Evolutionary conservation across 2,113 vertebrate species (phyloP).

Genomic region (Dolichallabes microphthalmus): DNA sequence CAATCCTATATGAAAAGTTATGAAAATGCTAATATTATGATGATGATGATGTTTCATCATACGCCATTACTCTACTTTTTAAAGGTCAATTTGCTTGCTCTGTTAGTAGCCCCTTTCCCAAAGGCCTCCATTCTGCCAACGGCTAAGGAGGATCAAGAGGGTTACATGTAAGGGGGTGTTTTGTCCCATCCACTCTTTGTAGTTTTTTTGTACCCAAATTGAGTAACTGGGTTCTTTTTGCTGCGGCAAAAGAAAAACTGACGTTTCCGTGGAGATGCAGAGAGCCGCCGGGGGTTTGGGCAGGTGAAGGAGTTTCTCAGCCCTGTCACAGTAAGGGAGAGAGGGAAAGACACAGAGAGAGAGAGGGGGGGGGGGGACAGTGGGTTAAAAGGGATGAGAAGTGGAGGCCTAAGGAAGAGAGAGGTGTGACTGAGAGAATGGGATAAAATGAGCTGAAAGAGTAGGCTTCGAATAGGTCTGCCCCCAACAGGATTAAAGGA

Average conservation of each 20-base stretch:
- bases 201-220: conserved; percentile 29
- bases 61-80: neutral
- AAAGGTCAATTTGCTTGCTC: neutral
- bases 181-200: conserved; percentile 51
- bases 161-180: conserved; percentile 25
- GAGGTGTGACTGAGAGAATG: conserved; percentile 42
- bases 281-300: conserved; percentile 42
- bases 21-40: neutral
- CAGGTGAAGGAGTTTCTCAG: conserved; percentile 67
- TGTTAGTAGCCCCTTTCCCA: neutral
- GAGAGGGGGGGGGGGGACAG: conserved; percentile 33
- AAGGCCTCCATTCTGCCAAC: neutral
- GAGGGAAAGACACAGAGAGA: neutral
- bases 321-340: conserved; percentile 38
- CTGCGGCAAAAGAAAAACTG: conserved; percentile 12
- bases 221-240: conserved; percentile 58
- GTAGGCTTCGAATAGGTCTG: conserved; percentile 28
- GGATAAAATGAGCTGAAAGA: conserved; percentile 32
- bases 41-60: neutral
- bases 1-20: neutral
- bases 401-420: conserved; percentile 6
- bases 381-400: conserved; percentile 26
- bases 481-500: conserved; percentile 57
- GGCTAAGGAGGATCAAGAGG: neutral
- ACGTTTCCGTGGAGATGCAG: conserved; percentile 57